Base-by-base conservation (phyloP, 2,888 invertebrate genomes). In the Caenorhabditis japonica region DNA sequence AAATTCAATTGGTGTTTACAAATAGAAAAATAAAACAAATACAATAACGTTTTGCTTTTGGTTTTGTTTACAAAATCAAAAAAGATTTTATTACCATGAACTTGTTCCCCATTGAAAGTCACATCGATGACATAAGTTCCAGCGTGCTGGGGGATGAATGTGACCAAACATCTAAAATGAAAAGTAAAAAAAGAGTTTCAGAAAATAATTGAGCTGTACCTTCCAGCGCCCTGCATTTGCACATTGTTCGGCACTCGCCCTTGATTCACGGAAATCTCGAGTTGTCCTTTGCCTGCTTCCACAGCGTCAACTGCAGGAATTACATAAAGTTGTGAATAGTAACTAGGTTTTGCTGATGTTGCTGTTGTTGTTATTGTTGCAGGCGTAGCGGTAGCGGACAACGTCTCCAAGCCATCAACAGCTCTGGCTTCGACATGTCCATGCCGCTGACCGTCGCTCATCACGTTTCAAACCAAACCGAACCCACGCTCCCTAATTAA, bases 181-280 rank as follows among this genome's bases (percentile, higher is more conserved):
- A 27, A 8, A 39, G 36, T 44, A 7, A 5, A 7, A 7, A 5
- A 30, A 30, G n/a, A n/a, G 30, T 30, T 30, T 30, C 5, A 5
- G 10, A 13, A n/a, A 15, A 44, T 17, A 27, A 10, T 27, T 15
- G 4, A 17, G 30, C n/a, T 36, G n/a, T 13, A 77, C 80, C 94
- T 92, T 52, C 96, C 97, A 49, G 95, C 95, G 30, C 95, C 95
- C 15, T 97, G 94, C 58, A 96, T 95, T 89, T 92, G 90, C 23
- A 97, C 97, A 89, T 96, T 95, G 91, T 99, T 99, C 49, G 97
- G 97, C 75, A 99, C 95, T 91, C 96, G 94, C 81, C 97, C 97
- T 90, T 96, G 95, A 89, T 99, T 97, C 88, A 99, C 96, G 85
- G 96, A 96, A 88, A 99, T 99, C 91, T 99, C 97, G 86, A 99